A percentile compares a stretch with the other conserved stretches of the same genome.
phyloP scores from a whole-genome alignment of 1,140 invertebrate genomes.

The Drosophila kepulauana region DNA sequence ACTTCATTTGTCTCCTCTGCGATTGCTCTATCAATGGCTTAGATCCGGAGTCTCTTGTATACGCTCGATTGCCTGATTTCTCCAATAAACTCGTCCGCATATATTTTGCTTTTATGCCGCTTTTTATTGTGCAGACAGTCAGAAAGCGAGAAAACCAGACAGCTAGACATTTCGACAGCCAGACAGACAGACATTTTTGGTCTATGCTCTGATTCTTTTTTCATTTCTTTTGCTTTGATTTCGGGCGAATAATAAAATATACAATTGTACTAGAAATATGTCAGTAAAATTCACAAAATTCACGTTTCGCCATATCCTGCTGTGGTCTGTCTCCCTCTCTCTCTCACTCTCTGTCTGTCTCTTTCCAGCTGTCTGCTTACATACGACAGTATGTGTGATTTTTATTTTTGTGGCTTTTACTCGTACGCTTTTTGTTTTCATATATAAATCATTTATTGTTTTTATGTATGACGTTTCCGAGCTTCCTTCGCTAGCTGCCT shows the following conservation, averaged over 20 bases:
- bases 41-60: constrained; percentile 34
- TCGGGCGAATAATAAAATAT: constrained; percentile 75
- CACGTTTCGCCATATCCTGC: constrained; percentile 75
- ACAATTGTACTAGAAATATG: constrained; percentile 82
- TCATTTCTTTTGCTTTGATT: constrained; percentile 69
- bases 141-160: constrained; percentile 21
- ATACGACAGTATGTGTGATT: constrained; percentile 63
- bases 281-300: constrained; percentile 79
- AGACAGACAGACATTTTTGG: constrained; percentile 14
- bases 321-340: constrained; percentile 53
- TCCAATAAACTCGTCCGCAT: constrained; percentile 17
- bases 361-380: constrained; percentile 23
- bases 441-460: constrained; percentile 83
- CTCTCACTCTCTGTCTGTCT: constrained; percentile 19
- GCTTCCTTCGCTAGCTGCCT: constrained; percentile 41
- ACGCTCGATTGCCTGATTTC: constrained; percentile 61
- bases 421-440: constrained; percentile 79
- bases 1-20: constrained; percentile 62
- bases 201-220: constrained; percentile 4
- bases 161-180: too few relatives aligned
- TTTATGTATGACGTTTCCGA: constrained; percentile 75
- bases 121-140: constrained; percentile 40
- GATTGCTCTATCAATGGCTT: constrained; percentile 58
- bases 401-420: constrained; percentile 82
- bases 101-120: constrained; percentile 33